Evolutionary conservation across 2,888 invertebrate genomes (phyloP).

Genomic region (Pterobdella sp.): DNA sequence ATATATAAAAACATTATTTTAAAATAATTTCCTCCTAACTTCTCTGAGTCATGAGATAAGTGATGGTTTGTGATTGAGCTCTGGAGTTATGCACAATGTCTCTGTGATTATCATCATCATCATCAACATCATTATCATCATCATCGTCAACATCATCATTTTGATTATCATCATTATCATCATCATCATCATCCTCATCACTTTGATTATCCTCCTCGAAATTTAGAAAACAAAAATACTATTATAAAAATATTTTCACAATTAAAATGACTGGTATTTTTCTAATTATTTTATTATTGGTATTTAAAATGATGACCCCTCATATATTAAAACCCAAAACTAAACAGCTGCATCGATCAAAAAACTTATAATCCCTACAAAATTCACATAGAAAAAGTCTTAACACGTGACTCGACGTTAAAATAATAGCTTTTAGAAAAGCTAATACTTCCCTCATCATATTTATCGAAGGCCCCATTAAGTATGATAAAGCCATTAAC

Average conservation of each 20-base stretch:
- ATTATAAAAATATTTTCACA: neutral
- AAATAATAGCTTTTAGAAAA: too few species aligned
- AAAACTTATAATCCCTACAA: too few species aligned
- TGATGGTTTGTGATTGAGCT: neutral
- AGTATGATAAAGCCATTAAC: too few species aligned
- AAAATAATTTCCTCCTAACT: constrained; percentile 86
- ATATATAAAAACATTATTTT: constrained; percentile 29
- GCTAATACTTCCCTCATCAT: too few species aligned
- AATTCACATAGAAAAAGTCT: too few species aligned
- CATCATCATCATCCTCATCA: constrained; percentile 27
- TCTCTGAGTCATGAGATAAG: constrained; percentile 25
- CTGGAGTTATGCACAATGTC: constrained; percentile 12
- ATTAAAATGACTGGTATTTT: too few species aligned
- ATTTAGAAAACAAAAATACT: neutral
- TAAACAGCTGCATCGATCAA: too few species aligned
- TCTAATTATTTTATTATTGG: too few species aligned
- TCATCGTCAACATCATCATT: constrained; percentile 26
- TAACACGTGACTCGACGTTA: too few species aligned
- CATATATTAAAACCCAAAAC: too few species aligned
- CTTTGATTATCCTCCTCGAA: constrained; percentile 10
- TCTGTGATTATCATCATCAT: constrained; percentile 21
- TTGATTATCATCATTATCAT: constrained; percentile 26
- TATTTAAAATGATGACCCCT: too few species aligned
- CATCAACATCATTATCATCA: constrained; percentile 28
- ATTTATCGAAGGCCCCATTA: too few species aligned